Evolutionary conservation across 2,113 vertebrate species (phyloP), one percentile per base, ranked within the genome.

Genomic region (Epinephelus cyanopodus): DNA sequence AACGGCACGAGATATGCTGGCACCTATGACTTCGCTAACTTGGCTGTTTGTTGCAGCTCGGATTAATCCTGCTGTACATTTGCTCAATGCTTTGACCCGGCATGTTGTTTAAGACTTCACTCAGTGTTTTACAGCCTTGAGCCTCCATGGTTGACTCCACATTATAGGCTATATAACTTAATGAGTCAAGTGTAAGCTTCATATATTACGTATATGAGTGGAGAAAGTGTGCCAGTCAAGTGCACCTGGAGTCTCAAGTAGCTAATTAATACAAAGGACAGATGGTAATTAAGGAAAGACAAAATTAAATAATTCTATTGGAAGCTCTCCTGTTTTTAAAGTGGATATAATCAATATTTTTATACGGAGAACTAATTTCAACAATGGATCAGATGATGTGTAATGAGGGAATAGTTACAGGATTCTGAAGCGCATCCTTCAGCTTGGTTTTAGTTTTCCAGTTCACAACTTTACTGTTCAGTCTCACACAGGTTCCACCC

Each of bases 141-240:
- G 42, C 42, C 57, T 37, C 4, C 72, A 27, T 23, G 45, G 60
- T n/a, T 62, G 53, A 70, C 25, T 74, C 14, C 71, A 79, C 63
- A 33, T 52, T 79, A 50, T 37, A 70, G 68, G 6, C 62, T 56
- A 4, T 68, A 71, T 21, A 60, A 77, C 21, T 54, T 79, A 81
- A 81, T 75, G 39, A 83, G 37, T 60, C 58, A 19, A 58, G 37
- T 65, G 29, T 58, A 14, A 62, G 14, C n/a, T 65, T 77, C 17
- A 47, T 64, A 66, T 77, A 52, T 53, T 60, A 42, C 53, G 70
- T 25, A 50, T 42, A 61, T 64, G 25, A 68, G 9, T 10, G 6
- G 33, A 63, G 58, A 45, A 45, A 77, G 56, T 72, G 73, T 48
- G 25, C n/a, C 61, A 70, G 42, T 33, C 19, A 23, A n/a, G 64